A percentile compares a stretch with the other conserved stretches of the same genome.
Evolutionary conservation across 2,797 vertebrate species (phyloP).

Genomic region (Melopsittacus undulatus): DNA sequence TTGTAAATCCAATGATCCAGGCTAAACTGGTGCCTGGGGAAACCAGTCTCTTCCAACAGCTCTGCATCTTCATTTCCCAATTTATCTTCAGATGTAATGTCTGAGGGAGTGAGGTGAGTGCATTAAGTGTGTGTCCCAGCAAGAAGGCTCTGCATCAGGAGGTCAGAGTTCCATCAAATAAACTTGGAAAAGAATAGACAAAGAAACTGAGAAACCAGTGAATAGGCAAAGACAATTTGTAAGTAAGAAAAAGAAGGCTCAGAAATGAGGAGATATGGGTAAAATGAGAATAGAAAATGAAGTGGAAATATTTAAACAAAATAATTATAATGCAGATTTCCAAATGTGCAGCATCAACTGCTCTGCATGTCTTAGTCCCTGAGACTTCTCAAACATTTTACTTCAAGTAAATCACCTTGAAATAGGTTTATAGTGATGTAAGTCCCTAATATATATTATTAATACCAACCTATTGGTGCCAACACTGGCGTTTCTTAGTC

Average conservation of each 20-base stretch:
- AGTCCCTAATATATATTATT: not conserved
- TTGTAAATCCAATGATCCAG: conserved; percentile 70
- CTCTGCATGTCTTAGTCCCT: not conserved
- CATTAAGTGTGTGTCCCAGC: not conserved
- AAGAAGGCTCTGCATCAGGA: not conserved
- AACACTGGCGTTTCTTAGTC: not conserved
- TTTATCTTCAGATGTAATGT: conserved; percentile 19
- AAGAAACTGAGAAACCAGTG: not conserved
- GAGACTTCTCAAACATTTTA: not conserved
- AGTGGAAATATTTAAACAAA: not conserved
- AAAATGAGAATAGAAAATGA: not conserved
- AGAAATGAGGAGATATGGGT: not conserved
- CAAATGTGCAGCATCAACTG: accelerated
- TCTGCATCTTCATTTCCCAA: conserved; percentile 43
- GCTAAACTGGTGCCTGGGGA: conserved; percentile 44
- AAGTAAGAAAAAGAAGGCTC: not conserved
- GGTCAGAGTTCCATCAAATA: not conserved
- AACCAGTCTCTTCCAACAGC: conserved; percentile 31
- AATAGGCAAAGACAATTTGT: not conserved
- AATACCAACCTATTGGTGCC: not conserved
- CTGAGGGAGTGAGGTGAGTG: not conserved
- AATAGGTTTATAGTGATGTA: not conserved
- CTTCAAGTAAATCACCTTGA: not conserved
- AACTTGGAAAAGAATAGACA: not conserved
- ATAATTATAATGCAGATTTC: not conserved